Base-by-base conservation (phyloP, 2,888 invertebrate genomes). In the Cremastinae sp. region DNA sequence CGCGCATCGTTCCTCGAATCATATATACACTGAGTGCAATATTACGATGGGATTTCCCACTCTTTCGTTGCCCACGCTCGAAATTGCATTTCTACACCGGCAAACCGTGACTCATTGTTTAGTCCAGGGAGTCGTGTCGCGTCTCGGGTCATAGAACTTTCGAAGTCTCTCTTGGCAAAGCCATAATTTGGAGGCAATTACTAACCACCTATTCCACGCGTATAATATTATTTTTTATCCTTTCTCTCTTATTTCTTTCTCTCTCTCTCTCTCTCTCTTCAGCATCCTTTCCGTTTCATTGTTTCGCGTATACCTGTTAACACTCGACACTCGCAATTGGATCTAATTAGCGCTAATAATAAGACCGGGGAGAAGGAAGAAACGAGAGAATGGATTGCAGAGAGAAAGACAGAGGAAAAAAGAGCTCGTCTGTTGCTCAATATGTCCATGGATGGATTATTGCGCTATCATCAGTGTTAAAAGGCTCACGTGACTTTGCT, bases 121-220 rank as follows among this genome's bases (percentile, higher is more conserved):
- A 47, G 53, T 69, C 62, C 68, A 61, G 43, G 56, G 43, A 75
- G 62, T 64, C 64, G 51, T 64, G 72, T 69, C 68, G 61, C 66
- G 61, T 16, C 68, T 45, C 70, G 53, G 76, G 76, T 76, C 76
- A 72, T 76, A 47, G 72, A 76, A 76, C 76, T 68, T 64, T 69
- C 76, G 28, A 28, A 53, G 59, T 34, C 58, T 47, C 58, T 47
- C 43, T 58, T 64, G 36, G 64, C 64, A 47, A 38, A 66, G 36
- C 72, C 53, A 69, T 64, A 72, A 76, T 76, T 76, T 64, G 45
- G 38, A 61, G 47, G 59, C 47, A 68, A 69, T 76, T 72, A 73
- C 47, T 47, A 68, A 56, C 51, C 68, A 45, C 53, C 51, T 65
- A 16, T 65, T 53, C 14, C 12, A 34, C 12, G n/a, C 9, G 12